Conservation (phyloP, 2,113 vertebrate species). For the Onychostruthus taczanowskii region DNA sequence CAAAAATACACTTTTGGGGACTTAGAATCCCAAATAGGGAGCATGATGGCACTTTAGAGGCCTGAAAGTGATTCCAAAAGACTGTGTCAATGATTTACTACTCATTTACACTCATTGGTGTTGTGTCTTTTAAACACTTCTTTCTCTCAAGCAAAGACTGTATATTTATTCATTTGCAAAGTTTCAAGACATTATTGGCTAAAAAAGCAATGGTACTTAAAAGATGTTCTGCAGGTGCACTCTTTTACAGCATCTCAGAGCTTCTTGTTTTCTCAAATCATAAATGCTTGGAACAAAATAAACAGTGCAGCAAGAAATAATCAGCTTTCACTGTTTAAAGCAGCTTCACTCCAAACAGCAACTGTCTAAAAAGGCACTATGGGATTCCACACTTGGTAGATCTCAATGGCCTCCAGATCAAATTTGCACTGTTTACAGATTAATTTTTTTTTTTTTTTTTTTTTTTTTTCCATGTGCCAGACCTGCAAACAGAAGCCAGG, state of each 20-base stretch:
- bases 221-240: constrained; percentile 61
- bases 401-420: constrained; percentile 32
- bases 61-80: neutral
- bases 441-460: neutral
- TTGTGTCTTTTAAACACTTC: neutral
- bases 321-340: constrained; percentile 12
- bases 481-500: constrained; percentile 45
- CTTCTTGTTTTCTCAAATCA: constrained; percentile 30
- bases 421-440: constrained; percentile 35
- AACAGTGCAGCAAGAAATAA: constrained; percentile 38
- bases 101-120: neutral
- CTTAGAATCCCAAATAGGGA: neutral
- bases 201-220: constrained; percentile 9
- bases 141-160: constrained; percentile 29
- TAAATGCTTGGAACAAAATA: constrained; percentile 39
- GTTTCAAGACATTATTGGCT: constrained; percentile 8
- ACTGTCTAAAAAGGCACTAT: constrained; percentile 23
- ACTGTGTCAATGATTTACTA: neutral
- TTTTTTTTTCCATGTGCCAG: constrained; percentile 13
- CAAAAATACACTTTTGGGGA: neutral
- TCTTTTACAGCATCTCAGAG: constrained; percentile 37
- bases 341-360: constrained; percentile 6
- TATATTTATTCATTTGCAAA: constrained; percentile 8
- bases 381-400: constrained; percentile 17
- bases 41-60: neutral